These are phyloP conservation scores for Sisyra terminalis DNA, from an alignment of 2,888 invertebrate genomes.

Conservation along the genomic window DNA sequence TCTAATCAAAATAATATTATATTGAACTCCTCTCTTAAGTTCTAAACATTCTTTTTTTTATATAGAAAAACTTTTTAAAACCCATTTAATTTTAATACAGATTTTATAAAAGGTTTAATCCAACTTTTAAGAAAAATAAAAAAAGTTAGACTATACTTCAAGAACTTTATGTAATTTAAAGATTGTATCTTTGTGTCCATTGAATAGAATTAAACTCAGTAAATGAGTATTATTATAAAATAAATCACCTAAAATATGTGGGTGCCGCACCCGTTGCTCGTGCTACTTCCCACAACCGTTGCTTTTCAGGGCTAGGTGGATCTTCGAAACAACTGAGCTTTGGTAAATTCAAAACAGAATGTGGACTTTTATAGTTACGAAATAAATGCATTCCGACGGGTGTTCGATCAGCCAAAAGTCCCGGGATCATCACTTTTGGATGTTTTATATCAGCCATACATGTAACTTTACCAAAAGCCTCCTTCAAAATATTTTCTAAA, in stretches of 20 bases:
- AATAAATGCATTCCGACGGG: constrained; percentile 91
- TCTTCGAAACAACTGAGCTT: constrained; percentile 29
- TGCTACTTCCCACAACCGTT: constrained; percentile 85
- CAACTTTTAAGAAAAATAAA: too few species aligned
- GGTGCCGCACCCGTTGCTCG: constrained; percentile 95
- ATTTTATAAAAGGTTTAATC: too few species aligned
- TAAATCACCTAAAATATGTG: constrained; percentile 67
- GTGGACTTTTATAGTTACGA: constrained; percentile 73
- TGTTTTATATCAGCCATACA: constrained; percentile 74
- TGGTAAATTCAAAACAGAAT: constrained; percentile 44
- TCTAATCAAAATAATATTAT: too few species aligned
- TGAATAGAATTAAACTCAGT: too few species aligned
- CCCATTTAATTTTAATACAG: too few species aligned
- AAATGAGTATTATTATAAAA: too few species aligned
- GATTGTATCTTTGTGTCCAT: too few species aligned
- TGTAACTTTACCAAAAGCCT: constrained; percentile 69
- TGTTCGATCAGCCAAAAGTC: constrained; percentile 76
- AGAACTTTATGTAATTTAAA: too few species aligned
- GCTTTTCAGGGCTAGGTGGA: constrained; percentile 43
- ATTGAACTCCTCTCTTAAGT: too few species aligned
- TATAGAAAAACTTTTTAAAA: too few species aligned
- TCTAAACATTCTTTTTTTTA: too few species aligned
- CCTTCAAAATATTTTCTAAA: constrained; percentile 74
- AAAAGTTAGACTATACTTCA: too few species aligned
- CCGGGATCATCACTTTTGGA: constrained; percentile 79